Conservation (phyloP, 2,797 vertebrate genomes). For the Lophura swinhoii region DNA sequence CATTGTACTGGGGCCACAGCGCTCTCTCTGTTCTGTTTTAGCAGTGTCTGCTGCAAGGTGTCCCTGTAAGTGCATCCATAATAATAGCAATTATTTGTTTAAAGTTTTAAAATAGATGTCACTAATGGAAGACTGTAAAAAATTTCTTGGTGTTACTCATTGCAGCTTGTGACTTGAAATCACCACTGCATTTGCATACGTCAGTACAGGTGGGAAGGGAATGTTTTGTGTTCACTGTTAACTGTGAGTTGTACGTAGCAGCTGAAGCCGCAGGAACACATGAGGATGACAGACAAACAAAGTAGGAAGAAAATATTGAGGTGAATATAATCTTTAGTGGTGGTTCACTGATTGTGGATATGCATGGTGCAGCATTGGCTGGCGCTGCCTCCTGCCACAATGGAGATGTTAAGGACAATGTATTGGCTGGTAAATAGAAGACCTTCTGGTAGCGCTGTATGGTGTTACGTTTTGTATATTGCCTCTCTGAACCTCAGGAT, state of each 20-base stretch:
- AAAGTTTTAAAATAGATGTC: not conserved
- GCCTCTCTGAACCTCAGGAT: not conserved
- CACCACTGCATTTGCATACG: not conserved
- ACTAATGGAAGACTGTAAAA: not conserved
- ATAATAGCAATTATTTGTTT: not conserved
- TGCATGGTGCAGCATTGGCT: not conserved
- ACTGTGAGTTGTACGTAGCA: not conserved
- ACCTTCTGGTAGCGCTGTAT: not conserved
- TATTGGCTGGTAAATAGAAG: not conserved
- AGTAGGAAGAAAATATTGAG: not conserved
- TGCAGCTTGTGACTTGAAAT: not conserved
- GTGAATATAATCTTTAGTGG: not conserved
- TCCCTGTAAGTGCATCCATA: not conserved
- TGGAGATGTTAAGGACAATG: not conserved
- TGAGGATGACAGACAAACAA: not conserved
- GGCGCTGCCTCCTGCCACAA: not conserved
- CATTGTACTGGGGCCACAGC: not conserved
- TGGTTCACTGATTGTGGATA: not conserved
- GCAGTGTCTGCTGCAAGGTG: too few relatives aligned
- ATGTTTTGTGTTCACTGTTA: not conserved
- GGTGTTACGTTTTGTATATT: not conserved
- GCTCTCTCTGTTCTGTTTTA: not conserved
- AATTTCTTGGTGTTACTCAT: fast-evolving
- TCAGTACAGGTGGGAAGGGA: not conserved
- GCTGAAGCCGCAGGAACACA: not conserved